A percentile compares a stretch with the other conserved stretches of the same genome.
phyloP scores from a whole-genome alignment of 2,113 vertebrate genomes.

The Peromyscus polionotus region DNA sequence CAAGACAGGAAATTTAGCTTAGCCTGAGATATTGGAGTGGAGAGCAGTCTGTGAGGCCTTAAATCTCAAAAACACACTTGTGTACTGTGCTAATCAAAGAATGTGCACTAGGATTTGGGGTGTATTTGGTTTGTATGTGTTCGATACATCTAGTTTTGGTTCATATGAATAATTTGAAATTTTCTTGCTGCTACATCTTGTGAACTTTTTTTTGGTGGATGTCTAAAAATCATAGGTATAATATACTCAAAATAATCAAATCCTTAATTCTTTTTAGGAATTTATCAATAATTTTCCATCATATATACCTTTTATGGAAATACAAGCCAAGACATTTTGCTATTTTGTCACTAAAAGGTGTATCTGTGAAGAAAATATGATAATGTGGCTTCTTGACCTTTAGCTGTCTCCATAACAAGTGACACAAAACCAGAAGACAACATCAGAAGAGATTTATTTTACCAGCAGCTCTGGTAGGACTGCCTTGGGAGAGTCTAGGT shows the following conservation, averaged over 20 bases:
- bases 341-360: neutral
- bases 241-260: slow-evolving; percentile 42
- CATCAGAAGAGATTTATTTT: neutral
- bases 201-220: neutral
- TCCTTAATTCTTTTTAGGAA: neutral
- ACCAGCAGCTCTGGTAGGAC: neutral
- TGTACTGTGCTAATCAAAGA: neutral
- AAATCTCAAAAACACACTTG: slow-evolving; percentile 14
- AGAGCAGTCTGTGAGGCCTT: slow-evolving; percentile 7
- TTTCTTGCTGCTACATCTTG: neutral
- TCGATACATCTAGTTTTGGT: slow-evolving; percentile 23
- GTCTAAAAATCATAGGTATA: neutral
- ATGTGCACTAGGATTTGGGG: neutral
- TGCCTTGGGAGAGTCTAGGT: neutral
- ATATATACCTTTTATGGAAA: slow-evolving; percentile 1
- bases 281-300: neutral
- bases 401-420: neutral
- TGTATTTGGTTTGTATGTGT: neutral
- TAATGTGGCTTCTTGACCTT: slow-evolving; percentile 8
- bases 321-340: neutral
- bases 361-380: neutral
- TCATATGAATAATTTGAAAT: slow-evolving; percentile 7
- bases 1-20: slow-evolving; percentile 31
- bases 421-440: neutral
- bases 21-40: slow-evolving; percentile 19